Percentiles rank a stretch among this genome's conserved stretches.
phyloP scores from a whole-genome alignment of 2,888 invertebrate species.

The Odontomyia ornata region DNA sequence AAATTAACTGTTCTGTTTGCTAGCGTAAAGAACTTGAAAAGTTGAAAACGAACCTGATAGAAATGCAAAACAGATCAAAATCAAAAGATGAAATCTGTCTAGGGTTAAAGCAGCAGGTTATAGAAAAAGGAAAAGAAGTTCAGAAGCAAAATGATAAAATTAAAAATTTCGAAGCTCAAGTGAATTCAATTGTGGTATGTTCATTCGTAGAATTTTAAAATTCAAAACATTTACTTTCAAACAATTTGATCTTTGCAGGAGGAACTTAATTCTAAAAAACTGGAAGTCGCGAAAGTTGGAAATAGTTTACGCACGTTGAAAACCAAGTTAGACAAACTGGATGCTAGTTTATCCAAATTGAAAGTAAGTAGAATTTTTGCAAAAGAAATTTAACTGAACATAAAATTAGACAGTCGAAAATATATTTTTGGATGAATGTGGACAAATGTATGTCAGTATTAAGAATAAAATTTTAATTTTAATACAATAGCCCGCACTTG shows the following conservation, averaged over 20 bases:
- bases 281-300: slow-evolving; percentile 49
- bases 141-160: slow-evolving; percentile 58
- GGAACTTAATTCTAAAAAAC: slow-evolving; percentile 15
- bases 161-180: slow-evolving; percentile 55
- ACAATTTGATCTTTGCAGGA: slow-evolving; percentile 12
- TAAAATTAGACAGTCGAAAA: slow-evolving; percentile 1
- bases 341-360: slow-evolving; percentile 49
- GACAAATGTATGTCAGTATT: no score
- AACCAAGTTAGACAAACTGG: slow-evolving; percentile 56
- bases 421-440: neutral
- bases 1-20: slow-evolving; percentile 48
- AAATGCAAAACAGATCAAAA: slow-evolving; percentile 53
- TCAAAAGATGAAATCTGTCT: slow-evolving; percentile 60
- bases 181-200: slow-evolving; percentile 61
- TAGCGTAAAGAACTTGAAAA: slow-evolving; percentile 63
- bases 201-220: no score
- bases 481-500: no score
- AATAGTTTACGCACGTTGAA: slow-evolving; percentile 57
- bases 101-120: slow-evolving; percentile 60
- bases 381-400: no score
- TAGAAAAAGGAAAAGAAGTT: slow-evolving; percentile 61
- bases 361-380: slow-evolving; percentile 7
- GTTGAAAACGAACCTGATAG: slow-evolving; percentile 54
- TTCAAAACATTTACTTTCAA: neutral
- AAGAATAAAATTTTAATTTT: no score